phyloP scores from a whole-genome alignment of 2,797 vertebrate genomes.

The Bryconaethiops microstoma region DNA sequence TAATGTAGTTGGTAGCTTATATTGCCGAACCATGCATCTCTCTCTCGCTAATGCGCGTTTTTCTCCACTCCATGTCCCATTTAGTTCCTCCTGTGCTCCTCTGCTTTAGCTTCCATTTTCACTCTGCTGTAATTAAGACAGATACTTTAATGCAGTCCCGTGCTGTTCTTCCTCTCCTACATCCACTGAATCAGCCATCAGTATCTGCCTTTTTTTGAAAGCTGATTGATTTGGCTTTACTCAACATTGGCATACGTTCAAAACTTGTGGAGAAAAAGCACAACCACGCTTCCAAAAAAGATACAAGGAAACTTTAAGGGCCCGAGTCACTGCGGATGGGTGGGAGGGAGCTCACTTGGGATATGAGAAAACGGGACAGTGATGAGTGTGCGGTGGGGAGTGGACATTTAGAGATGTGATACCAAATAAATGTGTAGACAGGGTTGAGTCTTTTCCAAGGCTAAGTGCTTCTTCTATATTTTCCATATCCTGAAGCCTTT shows the following conservation, averaged over 20 bases:
- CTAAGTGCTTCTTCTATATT: neutral
- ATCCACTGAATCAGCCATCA: conserved; percentile 30
- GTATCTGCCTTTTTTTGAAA: conserved; percentile 40
- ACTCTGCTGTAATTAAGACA: conserved; percentile 37
- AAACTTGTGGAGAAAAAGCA: conserved; percentile 22
- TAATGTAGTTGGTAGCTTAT: neutral
- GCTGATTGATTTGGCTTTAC: conserved; percentile 48
- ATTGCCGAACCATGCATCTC: neutral
- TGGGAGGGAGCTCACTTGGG: conserved; percentile 1
- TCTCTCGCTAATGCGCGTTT: neutral
- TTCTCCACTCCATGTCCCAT: conserved; percentile 17
- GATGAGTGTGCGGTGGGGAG: conserved; percentile 3
- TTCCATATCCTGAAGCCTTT: neutral
- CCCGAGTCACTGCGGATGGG: neutral
- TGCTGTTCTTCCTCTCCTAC: conserved; percentile 44
- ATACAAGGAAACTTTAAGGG: conserved; percentile 14
- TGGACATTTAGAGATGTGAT: conserved; percentile 20
- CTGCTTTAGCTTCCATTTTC: neutral
- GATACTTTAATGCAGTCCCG: conserved; percentile 40
- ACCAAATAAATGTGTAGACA: conserved; percentile 3
- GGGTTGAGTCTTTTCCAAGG: neutral
- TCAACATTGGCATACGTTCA: conserved; percentile 35
- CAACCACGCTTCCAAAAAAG: conserved; percentile 17
- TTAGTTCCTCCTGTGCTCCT: neutral
- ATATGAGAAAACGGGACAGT: neutral